Base-by-base conservation (phyloP, 2,888 invertebrate genomes). In the Aspidiotus rigidus region DNA sequence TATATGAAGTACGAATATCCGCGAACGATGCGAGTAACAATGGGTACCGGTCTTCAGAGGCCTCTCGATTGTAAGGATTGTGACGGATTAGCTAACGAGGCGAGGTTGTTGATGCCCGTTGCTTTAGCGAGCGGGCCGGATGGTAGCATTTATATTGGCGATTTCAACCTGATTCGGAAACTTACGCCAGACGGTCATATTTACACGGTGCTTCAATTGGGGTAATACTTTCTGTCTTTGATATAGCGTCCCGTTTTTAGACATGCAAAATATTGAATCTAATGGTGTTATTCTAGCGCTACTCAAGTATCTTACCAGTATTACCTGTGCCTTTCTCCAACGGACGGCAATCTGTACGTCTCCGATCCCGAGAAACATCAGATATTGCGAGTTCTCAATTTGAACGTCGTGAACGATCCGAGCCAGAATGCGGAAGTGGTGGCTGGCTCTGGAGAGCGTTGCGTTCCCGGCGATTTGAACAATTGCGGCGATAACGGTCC, bases 251-350 rank as follows among this genome's bases (percentile, higher is more conserved):
- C 10, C 11, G 49, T n/a, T 11, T 49, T 49, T n/a, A n/a, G n/a
- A n/a, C n/a, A n/a, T n/a, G n/a, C 49, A 28, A 28, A 28, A 28
- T 28, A 28, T 28, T 28, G 28, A 28, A 28, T 49, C 49, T 49
- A 49, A 49, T 3, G 49, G 6, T 49, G 10, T 13, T 73, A 72
- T 83, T 84, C 60, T 81, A 93, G 95, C 78, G 89, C 93, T 40
- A 93, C 95, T 0, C 94, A 95, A 81, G 93, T 96, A 10, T 93
- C 95, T 41, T 96, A 98, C 80, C 93, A 95, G 77, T 98, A 98
- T 77, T 96, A 95, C 79, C 83, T 99, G 77, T 93, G 95, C 70
- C 90, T 97, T 63, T 95, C 95, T 64, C 97, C 98, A 40, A 91
- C 95, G 42, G 95, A 97, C 78, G 96, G 96, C 9, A 89, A 91